Conservation (phyloP, 2,888 invertebrate genomes). For the Patella caerulea region DNA sequence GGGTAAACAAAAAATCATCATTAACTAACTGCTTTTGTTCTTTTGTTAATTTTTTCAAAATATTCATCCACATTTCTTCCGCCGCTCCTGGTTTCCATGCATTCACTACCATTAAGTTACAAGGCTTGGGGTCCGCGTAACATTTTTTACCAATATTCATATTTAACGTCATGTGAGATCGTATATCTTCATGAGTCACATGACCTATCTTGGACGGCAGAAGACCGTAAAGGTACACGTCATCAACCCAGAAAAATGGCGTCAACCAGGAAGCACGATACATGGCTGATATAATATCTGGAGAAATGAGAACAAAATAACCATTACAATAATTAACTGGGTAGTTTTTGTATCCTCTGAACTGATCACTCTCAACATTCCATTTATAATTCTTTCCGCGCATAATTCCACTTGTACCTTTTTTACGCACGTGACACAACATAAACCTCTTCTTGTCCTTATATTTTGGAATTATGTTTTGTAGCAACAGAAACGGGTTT, state of each 20-base stretch:
- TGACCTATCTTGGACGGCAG: conserved; percentile 57
- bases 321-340: conserved; percentile 68
- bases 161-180: conserved; percentile 92
- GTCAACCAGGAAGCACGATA: conserved; percentile 57
- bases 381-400: conserved; percentile 50
- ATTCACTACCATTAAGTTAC: conserved; percentile 43
- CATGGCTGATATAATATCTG: conserved; percentile 57
- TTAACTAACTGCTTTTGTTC: neutral
- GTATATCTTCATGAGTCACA: conserved; percentile 71
- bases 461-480: conserved; percentile 45
- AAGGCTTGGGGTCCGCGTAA: conserved; percentile 42
- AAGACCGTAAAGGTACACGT: conserved; percentile 67
- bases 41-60: conserved; percentile 27
- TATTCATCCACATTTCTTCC: conserved; percentile 49
- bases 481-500: conserved; percentile 53
- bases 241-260: conserved; percentile 70
- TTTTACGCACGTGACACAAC: conserved; percentile 48
- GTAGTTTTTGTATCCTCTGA: conserved; percentile 53
- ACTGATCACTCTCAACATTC: conserved; percentile 52
- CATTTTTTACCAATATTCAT: conserved; percentile 42
- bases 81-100: conserved; percentile 44
- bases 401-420: conserved; percentile 52
- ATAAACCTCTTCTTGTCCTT: conserved; percentile 43
- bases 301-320: conserved; percentile 55
- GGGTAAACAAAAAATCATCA: neutral